Evolutionary conservation across 2,113 vertebrate species (phyloP).

Genomic region (Coptodon rendalli): DNA sequence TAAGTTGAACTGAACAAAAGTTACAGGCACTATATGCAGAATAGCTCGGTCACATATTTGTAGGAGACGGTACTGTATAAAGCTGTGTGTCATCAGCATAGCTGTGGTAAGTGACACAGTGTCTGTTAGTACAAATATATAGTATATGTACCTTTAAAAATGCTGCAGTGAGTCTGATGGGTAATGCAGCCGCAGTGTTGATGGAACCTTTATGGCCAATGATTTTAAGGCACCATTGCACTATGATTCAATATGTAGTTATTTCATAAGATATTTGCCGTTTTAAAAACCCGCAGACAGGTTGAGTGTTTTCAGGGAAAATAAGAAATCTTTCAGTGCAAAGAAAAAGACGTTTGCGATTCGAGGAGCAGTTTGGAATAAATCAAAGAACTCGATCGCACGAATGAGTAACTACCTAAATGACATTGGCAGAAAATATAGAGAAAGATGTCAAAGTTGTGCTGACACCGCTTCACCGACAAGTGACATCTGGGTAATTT

Average conservation of each 20-base stretch:
- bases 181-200: neutral
- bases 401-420: neutral
- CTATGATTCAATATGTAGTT: neutral
- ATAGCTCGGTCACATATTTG: neutral
- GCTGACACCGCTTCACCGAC: neutral
- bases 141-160: neutral
- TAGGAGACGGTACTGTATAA: neutral
- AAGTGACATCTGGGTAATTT: neutral
- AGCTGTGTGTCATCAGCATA: neutral
- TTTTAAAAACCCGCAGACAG: neutral
- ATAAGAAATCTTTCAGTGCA: neutral
- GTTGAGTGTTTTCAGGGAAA: neutral
- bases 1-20: neutral
- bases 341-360: neutral
- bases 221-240: neutral
- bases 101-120: neutral
- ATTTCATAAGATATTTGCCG: neutral
- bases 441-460: neutral
- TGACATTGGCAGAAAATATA: neutral
- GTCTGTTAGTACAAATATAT: neutral
- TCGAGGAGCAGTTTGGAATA: neutral
- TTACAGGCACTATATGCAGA: neutral
- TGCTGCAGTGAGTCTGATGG: neutral
- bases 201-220: neutral
- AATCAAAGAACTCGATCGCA: neutral